phyloP scores from a whole-genome alignment of 2,888 invertebrate species.

The Alentia gelatinosa region DNA sequence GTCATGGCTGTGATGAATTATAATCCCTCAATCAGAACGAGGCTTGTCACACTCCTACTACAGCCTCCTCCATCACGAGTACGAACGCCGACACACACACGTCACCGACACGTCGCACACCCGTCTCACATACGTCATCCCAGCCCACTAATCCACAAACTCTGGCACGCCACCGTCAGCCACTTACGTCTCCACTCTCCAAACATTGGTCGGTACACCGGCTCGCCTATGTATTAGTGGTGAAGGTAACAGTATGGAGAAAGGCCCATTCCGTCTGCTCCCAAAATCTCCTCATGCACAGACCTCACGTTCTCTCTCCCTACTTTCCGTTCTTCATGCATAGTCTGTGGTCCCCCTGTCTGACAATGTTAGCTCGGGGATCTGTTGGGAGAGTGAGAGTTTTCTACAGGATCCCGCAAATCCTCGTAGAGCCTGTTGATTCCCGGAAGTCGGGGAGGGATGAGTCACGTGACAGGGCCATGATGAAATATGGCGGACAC shows the following conservation, averaged over 20 bases:
- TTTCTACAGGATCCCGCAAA: not conserved
- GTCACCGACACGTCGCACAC: too few relatives aligned
- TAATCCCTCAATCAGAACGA: not conserved
- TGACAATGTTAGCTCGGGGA: too few relatives aligned
- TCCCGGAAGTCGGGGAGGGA: not conserved
- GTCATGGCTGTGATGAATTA: not conserved
- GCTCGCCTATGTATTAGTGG: not conserved
- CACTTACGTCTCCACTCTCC: not conserved
- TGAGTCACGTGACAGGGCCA: not conserved
- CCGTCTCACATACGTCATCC: too few relatives aligned
- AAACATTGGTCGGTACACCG: not conserved
- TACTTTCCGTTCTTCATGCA: not conserved
- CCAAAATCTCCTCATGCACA: not conserved
- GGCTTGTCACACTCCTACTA: not conserved
- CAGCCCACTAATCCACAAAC: not conserved
- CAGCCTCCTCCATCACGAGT: not conserved
- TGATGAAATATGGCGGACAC: not conserved
- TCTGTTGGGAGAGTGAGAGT: not conserved
- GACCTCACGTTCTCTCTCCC: not conserved
- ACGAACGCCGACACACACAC: not conserved
- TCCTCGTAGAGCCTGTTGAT: slow-evolving; percentile 10
- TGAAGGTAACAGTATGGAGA: not conserved
- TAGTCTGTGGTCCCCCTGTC: not conserved
- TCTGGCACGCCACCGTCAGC: not conserved
- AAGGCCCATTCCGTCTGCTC: too few relatives aligned